Evolutionary conservation across 2,797 vertebrate genomes (phyloP).

Genomic region (Labroides dimidiatus): DNA sequence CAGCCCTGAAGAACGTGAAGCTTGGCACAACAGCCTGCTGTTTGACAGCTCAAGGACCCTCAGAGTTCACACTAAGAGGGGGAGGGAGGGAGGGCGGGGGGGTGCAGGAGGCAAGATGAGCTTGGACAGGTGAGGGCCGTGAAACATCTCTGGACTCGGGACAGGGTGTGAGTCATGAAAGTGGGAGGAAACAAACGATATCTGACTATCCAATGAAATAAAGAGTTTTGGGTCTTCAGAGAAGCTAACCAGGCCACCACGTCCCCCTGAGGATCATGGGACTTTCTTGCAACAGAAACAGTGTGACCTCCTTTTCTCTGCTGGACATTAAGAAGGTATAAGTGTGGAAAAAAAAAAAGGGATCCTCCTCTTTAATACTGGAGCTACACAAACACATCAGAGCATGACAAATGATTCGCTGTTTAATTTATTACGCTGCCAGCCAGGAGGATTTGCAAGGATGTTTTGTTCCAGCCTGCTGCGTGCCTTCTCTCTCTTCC

Average conservation of each 20-base stretch:
- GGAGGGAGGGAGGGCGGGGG: neutral
- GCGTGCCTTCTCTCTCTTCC: constrained; percentile 55
- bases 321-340: constrained; percentile 58
- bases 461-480: constrained; percentile 77
- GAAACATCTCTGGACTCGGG: too few species aligned
- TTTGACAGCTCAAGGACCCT: constrained; percentile 73
- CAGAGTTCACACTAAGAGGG: constrained; percentile 28
- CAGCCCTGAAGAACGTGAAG: constrained; percentile 25
- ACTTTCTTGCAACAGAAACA: constrained; percentile 30
- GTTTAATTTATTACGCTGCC: constrained; percentile 82
- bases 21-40: constrained; percentile 25
- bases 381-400: constrained; percentile 71
- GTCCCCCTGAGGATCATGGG: constrained; percentile 35
- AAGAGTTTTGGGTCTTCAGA: neutral
- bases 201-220: constrained; percentile 41
- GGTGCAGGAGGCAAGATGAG: constrained; percentile 7
- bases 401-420: constrained; percentile 81
- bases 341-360: constrained; percentile 30
- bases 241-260: constrained; percentile 40
- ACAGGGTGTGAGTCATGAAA: constrained; percentile 46
- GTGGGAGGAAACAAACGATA: constrained; percentile 32
- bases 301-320: constrained; percentile 56
- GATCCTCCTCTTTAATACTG: constrained; percentile 71
- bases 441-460: constrained; percentile 72
- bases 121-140: constrained; percentile 20